These are phyloP conservation scores for Meteorus sp. DNA, from an alignment of 1,140 invertebrate genomes.

Conservation along the genomic window DNA sequence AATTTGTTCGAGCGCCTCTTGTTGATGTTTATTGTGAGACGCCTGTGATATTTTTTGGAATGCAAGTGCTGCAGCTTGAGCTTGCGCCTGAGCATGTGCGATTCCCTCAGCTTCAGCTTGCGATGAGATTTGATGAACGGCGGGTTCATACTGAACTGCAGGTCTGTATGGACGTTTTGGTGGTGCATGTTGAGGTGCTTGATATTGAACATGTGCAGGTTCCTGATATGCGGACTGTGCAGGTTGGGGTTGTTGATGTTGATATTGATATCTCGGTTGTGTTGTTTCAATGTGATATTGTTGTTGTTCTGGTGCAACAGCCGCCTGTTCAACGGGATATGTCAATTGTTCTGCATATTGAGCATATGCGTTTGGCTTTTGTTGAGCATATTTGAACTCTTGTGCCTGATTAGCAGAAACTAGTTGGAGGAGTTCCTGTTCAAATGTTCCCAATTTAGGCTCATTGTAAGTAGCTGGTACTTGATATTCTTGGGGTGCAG, in stretches of 20 bases:
- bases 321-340: conserved; percentile 37
- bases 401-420: conserved; percentile 52
- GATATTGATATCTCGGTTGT: conserved; percentile 39
- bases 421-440: conserved; percentile 49
- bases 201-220: conserved; percentile 39
- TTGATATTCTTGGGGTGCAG: conserved; percentile 37
- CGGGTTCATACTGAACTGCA: conserved; percentile 40
- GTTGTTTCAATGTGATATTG: conserved; percentile 57
- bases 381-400: conserved; percentile 46
- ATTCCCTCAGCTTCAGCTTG: conserved; percentile 39
- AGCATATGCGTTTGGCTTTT: conserved; percentile 34
- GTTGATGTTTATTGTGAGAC: conserved; percentile 50
- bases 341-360: conserved; percentile 37
- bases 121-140: conserved; percentile 34
- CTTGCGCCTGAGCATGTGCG: conserved; percentile 47
- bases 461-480: conserved; percentile 35
- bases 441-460: conserved; percentile 49
- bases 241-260: too few relatives aligned
- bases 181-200: conserved; percentile 29
- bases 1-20: conserved; percentile 49
- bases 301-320: conserved; percentile 33
- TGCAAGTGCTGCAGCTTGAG: conserved; percentile 50
- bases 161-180: conserved; percentile 31
- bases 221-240: conserved; percentile 14
- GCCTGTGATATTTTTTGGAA: conserved; percentile 52